These are phyloP conservation scores for Pelecanus crispus DNA, from an alignment of 2,113 vertebrate species.

Conservation along the genomic window DNA sequence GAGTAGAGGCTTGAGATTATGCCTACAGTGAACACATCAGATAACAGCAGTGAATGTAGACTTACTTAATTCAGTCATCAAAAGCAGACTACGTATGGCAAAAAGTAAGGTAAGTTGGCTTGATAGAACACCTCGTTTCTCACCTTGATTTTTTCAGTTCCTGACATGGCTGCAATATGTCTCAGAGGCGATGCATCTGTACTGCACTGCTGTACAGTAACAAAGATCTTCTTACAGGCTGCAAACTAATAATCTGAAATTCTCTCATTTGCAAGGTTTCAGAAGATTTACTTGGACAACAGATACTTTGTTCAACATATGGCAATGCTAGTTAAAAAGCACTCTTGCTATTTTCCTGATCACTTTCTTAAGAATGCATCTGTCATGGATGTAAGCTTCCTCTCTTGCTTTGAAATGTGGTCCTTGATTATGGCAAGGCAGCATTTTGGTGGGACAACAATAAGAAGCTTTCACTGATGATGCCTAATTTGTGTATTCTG, in stretches of 20 bases:
- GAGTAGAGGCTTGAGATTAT: neutral
- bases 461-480: neutral
- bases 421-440: neutral
- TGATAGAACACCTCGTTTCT: neutral
- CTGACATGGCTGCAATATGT: neutral
- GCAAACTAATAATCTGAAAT: neutral
- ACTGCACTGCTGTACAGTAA: neutral
- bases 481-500: neutral
- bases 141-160: neutral
- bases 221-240: neutral
- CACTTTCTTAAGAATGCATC: neutral
- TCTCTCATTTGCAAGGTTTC: neutral
- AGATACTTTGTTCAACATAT: neutral
- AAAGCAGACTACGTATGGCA: neutral
- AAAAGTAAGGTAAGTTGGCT: neutral
- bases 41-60: neutral
- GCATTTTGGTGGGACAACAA: neutral
- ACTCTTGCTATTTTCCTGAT: neutral
- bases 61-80: neutral
- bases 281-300: neutral
- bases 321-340: neutral
- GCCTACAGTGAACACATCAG: neutral
- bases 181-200: neutral
- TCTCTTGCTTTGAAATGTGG: neutral
- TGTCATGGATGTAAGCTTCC: neutral